Conservation (phyloP, 2,113 vertebrate species). For the Cottus gobio region DNA sequence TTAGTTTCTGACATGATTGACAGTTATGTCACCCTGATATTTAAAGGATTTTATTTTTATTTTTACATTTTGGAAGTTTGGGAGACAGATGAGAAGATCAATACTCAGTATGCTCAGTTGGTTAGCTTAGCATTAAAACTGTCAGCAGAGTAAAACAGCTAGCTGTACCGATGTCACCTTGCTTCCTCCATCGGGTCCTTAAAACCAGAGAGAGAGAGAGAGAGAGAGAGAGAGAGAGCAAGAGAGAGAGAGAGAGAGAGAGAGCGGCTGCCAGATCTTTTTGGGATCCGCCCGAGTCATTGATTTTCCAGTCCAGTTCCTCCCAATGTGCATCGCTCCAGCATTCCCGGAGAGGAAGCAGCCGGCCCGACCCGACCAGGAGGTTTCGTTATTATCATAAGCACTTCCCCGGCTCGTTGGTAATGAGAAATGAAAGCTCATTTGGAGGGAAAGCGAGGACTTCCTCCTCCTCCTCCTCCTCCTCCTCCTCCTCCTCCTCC, state of each 20-base stretch:
- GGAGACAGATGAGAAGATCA: not conserved
- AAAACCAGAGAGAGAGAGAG: too few relatives aligned
- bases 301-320: slow-evolving; percentile 80
- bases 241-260: too few relatives aligned
- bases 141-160: not conserved
- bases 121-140: not conserved
- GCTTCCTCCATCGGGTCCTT: too few relatives aligned
- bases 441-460: slow-evolving; percentile 20
- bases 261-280: slow-evolving; percentile 56
- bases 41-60: not conserved
- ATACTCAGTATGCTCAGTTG: not conserved
- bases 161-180: too few relatives aligned
- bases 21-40: not conserved
- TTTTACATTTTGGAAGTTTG: not conserved
- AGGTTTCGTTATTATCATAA: slow-evolving; percentile 54
- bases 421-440: slow-evolving; percentile 58
- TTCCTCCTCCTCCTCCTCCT: not conserved
- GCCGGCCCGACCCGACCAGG: slow-evolving; percentile 12
- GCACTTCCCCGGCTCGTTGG: slow-evolving; percentile 23
- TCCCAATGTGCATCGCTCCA: slow-evolving; percentile 61
- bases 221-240: too few relatives aligned
- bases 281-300: slow-evolving; percentile 58
- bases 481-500: not conserved
- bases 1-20: not conserved
- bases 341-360: slow-evolving; percentile 60